Conservation (phyloP, 2,797 vertebrate species). For the Pangasius djambal region DNA sequence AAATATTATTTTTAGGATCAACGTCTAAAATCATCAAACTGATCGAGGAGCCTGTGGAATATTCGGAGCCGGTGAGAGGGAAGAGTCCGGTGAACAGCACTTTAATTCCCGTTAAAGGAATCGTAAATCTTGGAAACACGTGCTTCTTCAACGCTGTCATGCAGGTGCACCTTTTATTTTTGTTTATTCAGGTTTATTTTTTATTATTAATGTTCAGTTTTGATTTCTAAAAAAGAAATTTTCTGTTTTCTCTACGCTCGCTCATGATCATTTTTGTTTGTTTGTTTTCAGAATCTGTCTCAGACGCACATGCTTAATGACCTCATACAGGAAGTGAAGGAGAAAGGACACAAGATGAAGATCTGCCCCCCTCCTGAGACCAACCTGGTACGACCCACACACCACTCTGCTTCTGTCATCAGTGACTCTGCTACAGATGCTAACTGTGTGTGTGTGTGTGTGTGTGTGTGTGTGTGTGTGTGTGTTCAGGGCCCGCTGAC, state of each 20-base stretch:
- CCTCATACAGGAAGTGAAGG: constrained; percentile 90
- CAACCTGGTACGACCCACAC: constrained; percentile 78
- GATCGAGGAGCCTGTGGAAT: constrained; percentile 82
- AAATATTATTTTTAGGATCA: constrained; percentile 69
- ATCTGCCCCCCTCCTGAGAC: constrained; percentile 83
- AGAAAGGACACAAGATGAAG: constrained; percentile 90
- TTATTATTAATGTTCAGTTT: background rate
- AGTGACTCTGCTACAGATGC: background rate
- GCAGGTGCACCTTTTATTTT: constrained; percentile 79
- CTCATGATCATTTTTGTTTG: constrained; percentile 17
- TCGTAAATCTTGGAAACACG: constrained; percentile 95
- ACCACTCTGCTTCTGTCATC: background rate
- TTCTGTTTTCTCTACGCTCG: background rate
- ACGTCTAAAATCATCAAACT: constrained; percentile 86
- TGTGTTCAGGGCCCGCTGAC: constrained; percentile 82
- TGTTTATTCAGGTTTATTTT: background rate
- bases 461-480: constrained; percentile 17
- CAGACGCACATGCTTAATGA: constrained; percentile 96
- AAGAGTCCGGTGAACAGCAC: constrained; percentile 75
- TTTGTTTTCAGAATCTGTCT: constrained; percentile 86
- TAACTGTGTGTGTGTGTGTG: background rate
- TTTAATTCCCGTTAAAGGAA: constrained; percentile 90
- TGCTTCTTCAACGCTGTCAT: constrained; percentile 99
- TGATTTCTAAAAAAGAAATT: background rate
- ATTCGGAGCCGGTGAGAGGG: constrained; percentile 77